Base-by-base conservation (phyloP, 2,888 invertebrate genomes). In the Boloria selene region DNA sequence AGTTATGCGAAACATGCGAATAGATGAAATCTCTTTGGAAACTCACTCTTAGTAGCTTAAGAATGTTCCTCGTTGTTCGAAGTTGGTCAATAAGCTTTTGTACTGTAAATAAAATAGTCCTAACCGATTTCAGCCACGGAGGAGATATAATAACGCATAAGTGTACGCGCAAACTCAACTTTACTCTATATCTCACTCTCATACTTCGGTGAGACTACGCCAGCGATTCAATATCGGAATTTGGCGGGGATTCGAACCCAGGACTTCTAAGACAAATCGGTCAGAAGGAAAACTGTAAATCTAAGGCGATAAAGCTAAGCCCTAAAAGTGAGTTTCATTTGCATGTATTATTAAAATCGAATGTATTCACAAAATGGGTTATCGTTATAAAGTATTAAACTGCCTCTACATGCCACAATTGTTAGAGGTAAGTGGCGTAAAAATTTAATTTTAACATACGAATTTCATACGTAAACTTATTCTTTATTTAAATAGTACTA, bases 1-100 rank as follows among this genome's bases (percentile, higher is more conserved):
- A 75, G 69, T 58, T 71, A 76, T 71, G 75, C 74, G 79, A 59
- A 47, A 45, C 64, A 64, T 64, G 60, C 60, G 61, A n/a, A 38
- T 53, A 44, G 26, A 47, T 60, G 38, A 18, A 56, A 60, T 38
- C 31, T 51, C 10, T 52, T 51, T 58, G 52, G 45, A 17, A 64
- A 64, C 56, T 64, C 63, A 64, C 63, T 64, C 63, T 44, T 59
- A 59, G 47, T 49, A 6, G 59, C 31, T 59, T 49, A 26, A 49
- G 42, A 13, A 26, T 49, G 44, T 22, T 56, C 44, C 55, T 18
- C 14, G 44, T 45, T 56, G 44, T 22, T 38, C 0, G 3, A 38
- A 44, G 55, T 56, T n/a, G 44, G 22, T 22, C 22, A 22, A 56
- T 56, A 44, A 2, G 22, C 42, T n/a, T 22, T 44, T 45, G 22